Conservation (phyloP, 2,888 invertebrate genomes). For the Lingula anatina region DNA sequence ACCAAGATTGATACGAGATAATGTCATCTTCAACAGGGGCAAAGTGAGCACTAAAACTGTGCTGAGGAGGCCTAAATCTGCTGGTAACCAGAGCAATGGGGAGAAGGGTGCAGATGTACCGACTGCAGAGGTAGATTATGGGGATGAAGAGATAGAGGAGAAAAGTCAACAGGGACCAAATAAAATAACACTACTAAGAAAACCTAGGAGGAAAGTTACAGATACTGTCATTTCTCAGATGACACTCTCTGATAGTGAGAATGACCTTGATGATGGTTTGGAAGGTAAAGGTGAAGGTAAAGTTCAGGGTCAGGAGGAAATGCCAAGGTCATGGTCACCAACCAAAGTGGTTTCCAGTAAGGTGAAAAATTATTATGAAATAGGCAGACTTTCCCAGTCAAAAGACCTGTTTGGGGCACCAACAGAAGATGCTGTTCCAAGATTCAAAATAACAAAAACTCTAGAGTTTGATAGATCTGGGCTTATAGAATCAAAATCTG, state of each 20-base stretch:
- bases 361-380: neutral
- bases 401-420: neutral
- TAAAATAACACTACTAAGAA: neutral
- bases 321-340: neutral
- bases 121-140: neutral
- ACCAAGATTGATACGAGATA: no score
- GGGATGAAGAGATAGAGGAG: neutral
- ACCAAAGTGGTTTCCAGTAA: neutral
- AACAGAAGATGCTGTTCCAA: no score
- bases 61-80: neutral
- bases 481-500: neutral
- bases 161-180: neutral
- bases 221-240: neutral
- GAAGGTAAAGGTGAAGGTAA: neutral
- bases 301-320: no score
- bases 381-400: neutral
- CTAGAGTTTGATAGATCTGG: neutral
- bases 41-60: neutral
- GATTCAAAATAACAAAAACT: neutral
- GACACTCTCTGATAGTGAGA: neutral
- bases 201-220: neutral
- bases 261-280: neutral
- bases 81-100: neutral
- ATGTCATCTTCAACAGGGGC: no score
- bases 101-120: neutral